These are phyloP conservation scores for Nasonia vitripennis DNA, from an alignment of 1,140 invertebrate genomes.

Conservation along the genomic window DNA sequence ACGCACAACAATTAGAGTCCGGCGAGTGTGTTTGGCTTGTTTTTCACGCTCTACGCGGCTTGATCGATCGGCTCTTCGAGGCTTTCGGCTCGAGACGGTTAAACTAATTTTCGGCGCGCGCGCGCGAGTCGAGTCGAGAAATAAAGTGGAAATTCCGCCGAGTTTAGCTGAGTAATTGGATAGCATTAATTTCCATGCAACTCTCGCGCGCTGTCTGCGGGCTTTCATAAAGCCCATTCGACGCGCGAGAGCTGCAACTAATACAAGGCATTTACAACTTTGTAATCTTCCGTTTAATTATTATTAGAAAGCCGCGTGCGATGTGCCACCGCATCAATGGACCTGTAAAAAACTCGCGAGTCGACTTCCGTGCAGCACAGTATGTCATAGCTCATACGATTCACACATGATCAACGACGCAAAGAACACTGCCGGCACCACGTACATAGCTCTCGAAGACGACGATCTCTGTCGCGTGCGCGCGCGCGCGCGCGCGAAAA, in stretches of 20 bases:
- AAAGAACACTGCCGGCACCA: no score
- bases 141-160: not conserved
- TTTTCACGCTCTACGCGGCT: not conserved
- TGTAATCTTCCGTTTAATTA: no score
- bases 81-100: no score
- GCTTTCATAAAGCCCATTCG: conserved; percentile 25
- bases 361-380: no score
- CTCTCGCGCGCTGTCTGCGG: not conserved
- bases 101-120: not conserved
- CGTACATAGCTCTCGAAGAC: no score
- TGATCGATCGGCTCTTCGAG: not conserved
- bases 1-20: not conserved
- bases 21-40: not conserved
- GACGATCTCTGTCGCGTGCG: no score
- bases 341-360: no score
- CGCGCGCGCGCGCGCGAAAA: not conserved
- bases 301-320: no score
- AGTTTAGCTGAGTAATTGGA: conserved; percentile 29
- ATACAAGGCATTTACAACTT: no score
- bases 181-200: not conserved
- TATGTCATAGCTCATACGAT: no score
- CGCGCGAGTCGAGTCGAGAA: not conserved
- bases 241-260: not conserved
- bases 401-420: no score
- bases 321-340: no score